These are phyloP conservation scores for Urocynchramus pylzowi DNA, from an alignment of 2,113 vertebrate genomes.

Conservation along the genomic window DNA sequence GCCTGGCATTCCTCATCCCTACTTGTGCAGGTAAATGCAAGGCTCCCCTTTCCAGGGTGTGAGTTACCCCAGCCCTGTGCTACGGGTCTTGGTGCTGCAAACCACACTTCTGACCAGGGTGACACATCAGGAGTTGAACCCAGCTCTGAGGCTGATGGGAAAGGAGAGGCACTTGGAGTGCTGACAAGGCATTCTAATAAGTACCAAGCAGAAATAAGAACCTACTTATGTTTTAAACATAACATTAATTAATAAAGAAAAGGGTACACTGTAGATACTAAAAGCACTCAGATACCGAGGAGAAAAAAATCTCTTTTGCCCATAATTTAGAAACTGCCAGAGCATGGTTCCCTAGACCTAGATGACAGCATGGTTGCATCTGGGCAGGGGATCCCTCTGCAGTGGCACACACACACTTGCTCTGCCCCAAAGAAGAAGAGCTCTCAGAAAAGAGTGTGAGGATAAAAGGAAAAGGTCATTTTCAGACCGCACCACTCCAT, in stretches of 20 bases:
- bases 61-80: rapidly evolving
- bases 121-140: not conserved
- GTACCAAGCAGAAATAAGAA: slow-evolving; percentile 16
- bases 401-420: not conserved
- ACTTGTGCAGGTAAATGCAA: rapidly evolving
- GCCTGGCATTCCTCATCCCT: rapidly evolving
- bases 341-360: not conserved
- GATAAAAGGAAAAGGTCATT: slow-evolving; percentile 32
- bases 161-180: not conserved
- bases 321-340: not conserved
- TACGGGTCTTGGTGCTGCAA: not conserved
- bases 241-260: slow-evolving; percentile 65
- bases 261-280: not conserved
- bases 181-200: not conserved
- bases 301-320: not conserved
- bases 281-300: not conserved
- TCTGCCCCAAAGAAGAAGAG: not conserved
- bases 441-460: not conserved
- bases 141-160: not conserved
- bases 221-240: slow-evolving; percentile 52
- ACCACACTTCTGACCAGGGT: not conserved
- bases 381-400: not conserved
- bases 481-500: not conserved
- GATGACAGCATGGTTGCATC: not conserved
- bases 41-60: rapidly evolving